Evolutionary conservation across 2,888 invertebrate species (phyloP).

Genomic region (Celastrina argiolus): DNA sequence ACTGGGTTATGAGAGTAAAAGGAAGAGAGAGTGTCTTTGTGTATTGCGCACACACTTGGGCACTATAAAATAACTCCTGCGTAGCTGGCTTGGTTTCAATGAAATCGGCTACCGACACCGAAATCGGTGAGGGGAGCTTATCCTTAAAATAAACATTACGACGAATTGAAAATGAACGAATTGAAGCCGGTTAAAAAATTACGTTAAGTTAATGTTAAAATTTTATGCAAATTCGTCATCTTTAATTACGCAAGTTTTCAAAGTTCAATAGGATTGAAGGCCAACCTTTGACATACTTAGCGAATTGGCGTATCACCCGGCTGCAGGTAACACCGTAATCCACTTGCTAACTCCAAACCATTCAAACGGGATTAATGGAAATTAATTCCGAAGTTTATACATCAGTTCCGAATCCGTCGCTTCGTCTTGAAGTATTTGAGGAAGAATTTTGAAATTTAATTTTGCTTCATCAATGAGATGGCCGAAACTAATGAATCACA

Average conservation of each 20-base stretch:
- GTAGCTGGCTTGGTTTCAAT: no score
- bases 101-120: no score
- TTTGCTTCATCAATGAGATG: not conserved
- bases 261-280: not conserved
- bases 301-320: not conserved
- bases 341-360: slow-evolving; percentile 18
- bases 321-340: slow-evolving; percentile 19
- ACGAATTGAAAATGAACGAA: no score
- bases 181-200: no score
- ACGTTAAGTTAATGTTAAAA: no score
- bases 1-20: no score
- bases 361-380: slow-evolving; percentile 30
- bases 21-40: no score
- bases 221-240: not conserved
- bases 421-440: not conserved
- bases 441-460: not conserved
- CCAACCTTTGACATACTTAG: slow-evolving; percentile 1
- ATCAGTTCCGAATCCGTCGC: not conserved
- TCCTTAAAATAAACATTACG: no score
- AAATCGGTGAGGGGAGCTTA: no score
- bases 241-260: not conserved
- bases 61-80: no score
- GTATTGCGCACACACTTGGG: no score
- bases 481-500: not conserved
- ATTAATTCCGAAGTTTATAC: slow-evolving; percentile 33